These are phyloP conservation scores for Sialis fuliginosa DNA, from an alignment of 2,888 invertebrate genomes.

Conservation along the genomic window DNA sequence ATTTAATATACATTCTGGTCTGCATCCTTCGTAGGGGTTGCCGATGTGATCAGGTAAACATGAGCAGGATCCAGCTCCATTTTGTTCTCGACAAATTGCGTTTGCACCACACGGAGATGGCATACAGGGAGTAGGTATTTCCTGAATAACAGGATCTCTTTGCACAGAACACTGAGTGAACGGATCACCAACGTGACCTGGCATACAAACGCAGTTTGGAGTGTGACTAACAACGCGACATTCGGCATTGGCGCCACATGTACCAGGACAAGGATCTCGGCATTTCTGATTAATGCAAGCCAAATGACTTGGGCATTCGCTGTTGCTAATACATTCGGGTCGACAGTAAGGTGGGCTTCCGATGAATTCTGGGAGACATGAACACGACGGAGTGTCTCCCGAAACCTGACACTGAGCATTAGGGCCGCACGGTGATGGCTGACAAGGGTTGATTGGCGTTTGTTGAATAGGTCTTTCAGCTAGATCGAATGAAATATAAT, in stretches of 20 bases:
- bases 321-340: constrained; percentile 50
- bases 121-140: constrained; percentile 21
- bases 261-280: constrained; percentile 47
- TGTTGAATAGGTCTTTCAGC: constrained; percentile 22
- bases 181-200: constrained; percentile 40
- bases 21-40: constrained; percentile 38
- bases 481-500: constrained; percentile 9
- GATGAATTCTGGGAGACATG: constrained; percentile 42
- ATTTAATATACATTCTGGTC: constrained; percentile 35
- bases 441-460: constrained; percentile 39
- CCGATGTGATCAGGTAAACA: constrained; percentile 32
- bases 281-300: constrained; percentile 52
- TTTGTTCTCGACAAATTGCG: constrained; percentile 29
- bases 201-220: constrained; percentile 45
- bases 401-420: constrained; percentile 56
- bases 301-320: constrained; percentile 44
- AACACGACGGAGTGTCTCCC: constrained; percentile 52
- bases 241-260: constrained; percentile 51
- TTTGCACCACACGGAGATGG: constrained; percentile 32
- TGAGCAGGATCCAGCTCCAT: constrained; percentile 32
- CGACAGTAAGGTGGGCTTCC: constrained; percentile 51
- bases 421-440: constrained; percentile 64
- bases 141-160: constrained; percentile 15
- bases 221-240: constrained; percentile 54
- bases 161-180: constrained; percentile 33